A percentile compares a stretch with the other conserved stretches of the same genome.
Evolutionary conservation across 2,113 vertebrate species (phyloP).

Genomic region (Prinia subflava): DNA sequence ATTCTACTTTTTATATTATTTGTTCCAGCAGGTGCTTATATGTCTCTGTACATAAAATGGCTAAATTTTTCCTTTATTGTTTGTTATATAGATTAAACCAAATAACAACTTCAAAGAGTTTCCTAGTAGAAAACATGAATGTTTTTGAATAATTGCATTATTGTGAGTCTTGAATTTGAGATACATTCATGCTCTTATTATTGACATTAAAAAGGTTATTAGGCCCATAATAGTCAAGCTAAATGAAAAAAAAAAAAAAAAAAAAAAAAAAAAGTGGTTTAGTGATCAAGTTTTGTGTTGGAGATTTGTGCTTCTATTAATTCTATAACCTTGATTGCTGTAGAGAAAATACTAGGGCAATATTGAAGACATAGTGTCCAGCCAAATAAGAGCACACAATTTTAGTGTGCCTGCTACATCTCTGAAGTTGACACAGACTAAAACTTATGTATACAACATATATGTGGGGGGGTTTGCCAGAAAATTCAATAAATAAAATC

Average conservation of each 20-base stretch:
- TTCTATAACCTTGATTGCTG: neutral
- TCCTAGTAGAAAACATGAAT: neutral
- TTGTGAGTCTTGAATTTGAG: neutral
- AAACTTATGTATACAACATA: neutral
- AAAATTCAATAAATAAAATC: neutral
- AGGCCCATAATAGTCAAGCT: neutral
- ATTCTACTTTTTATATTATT: neutral
- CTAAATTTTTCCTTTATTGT: rapidly evolving
- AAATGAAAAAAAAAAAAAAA: neutral
- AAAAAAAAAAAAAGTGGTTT: neutral
- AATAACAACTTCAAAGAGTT: neutral
- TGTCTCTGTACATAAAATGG: neutral
- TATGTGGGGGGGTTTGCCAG: neutral
- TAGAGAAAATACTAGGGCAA: neutral
- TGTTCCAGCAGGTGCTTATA: neutral
- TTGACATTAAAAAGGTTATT: neutral
- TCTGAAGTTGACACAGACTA: neutral
- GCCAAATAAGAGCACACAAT: neutral
- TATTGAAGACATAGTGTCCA: neutral
- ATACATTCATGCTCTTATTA: neutral
- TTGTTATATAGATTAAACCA: neutral
- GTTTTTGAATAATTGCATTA: neutral
- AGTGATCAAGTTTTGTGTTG: neutral
- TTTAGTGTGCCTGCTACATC: neutral
- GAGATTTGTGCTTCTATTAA: neutral